Percentiles rank a stretch among this genome's conserved stretches.
Evolutionary conservation across 2,888 invertebrate genomes (phyloP).

Genomic region (Physocephala rufipes): DNA sequence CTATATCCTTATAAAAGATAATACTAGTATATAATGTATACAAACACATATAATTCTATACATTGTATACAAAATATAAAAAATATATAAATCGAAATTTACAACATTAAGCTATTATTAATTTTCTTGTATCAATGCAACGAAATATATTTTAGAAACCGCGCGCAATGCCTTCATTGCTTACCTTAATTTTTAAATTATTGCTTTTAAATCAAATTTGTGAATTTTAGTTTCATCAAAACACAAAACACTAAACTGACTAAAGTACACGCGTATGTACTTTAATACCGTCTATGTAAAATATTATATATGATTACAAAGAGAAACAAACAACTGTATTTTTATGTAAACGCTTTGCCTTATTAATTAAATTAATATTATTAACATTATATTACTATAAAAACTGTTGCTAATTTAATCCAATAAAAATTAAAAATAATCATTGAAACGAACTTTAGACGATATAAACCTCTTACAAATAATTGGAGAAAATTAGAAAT

Average conservation of each 20-base stretch:
- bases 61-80: slow-evolving; percentile 4
- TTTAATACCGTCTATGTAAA: slow-evolving; percentile 41
- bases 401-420: slow-evolving; percentile 29
- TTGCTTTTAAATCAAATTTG: slow-evolving; percentile 42
- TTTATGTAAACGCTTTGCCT: slow-evolving; percentile 66
- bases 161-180: slow-evolving; percentile 54
- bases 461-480: background rate
- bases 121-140: slow-evolving; percentile 37
- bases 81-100: slow-evolving; percentile 1
- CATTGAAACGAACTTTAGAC: slow-evolving; percentile 4
- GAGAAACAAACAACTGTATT: slow-evolving; percentile 54
- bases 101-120: slow-evolving; percentile 6
- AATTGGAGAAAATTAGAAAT: slow-evolving; percentile 9
- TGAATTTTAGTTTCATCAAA: slow-evolving; percentile 32
- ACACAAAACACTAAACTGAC: slow-evolving; percentile 4
- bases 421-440: slow-evolving; percentile 26
- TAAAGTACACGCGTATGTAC: slow-evolving; percentile 42
- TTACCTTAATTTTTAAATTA: slow-evolving; percentile 36
- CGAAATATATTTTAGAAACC: slow-evolving; percentile 35
- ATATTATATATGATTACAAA: slow-evolving; percentile 40
- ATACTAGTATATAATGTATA: slow-evolving; percentile 23
- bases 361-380: slow-evolving; percentile 48
- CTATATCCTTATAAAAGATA: slow-evolving; percentile 11
- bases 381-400: background rate
- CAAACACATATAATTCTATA: slow-evolving; percentile 11